These are phyloP conservation scores for Patagioenas fasciata DNA, from an alignment of 2,113 vertebrate genomes.

Conservation along the genomic window DNA sequence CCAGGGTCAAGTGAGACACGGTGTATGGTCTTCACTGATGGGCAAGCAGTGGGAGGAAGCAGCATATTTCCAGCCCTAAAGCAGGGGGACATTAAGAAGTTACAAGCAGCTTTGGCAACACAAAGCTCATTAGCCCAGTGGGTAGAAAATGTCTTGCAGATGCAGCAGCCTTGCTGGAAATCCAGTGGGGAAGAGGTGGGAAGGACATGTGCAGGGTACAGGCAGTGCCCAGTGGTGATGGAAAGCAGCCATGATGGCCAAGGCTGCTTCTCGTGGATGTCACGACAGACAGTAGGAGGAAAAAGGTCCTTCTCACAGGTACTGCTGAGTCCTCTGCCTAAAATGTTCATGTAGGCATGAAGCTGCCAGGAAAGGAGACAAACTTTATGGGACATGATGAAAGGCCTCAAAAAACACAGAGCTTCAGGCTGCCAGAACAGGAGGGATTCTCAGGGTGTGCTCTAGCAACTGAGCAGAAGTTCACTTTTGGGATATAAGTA, in stretches of 20 bases:
- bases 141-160: not conserved
- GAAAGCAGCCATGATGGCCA: accelerated
- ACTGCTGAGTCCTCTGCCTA: not conserved
- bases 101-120: not conserved
- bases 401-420: not conserved
- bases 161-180: not conserved
- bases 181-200: not conserved
- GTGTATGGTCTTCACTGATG: not conserved
- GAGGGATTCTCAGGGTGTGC: not conserved
- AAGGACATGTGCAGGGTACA: not conserved
- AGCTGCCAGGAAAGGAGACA: not conserved
- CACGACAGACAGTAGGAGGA: not conserved
- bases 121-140: not conserved
- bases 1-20: not conserved
- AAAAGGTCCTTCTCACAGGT: not conserved
- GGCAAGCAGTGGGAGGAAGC: not conserved
- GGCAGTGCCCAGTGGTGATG: not conserved
- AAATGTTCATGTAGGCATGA: not conserved
- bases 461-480: not conserved
- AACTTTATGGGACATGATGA: not conserved
- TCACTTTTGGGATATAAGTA: not conserved
- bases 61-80: not conserved
- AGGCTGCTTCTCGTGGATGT: not conserved
- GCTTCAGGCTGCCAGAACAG: not conserved
- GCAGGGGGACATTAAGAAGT: not conserved